Base-by-base conservation (phyloP, 2,888 invertebrate species). In the Tinea semifulvella region DNA sequence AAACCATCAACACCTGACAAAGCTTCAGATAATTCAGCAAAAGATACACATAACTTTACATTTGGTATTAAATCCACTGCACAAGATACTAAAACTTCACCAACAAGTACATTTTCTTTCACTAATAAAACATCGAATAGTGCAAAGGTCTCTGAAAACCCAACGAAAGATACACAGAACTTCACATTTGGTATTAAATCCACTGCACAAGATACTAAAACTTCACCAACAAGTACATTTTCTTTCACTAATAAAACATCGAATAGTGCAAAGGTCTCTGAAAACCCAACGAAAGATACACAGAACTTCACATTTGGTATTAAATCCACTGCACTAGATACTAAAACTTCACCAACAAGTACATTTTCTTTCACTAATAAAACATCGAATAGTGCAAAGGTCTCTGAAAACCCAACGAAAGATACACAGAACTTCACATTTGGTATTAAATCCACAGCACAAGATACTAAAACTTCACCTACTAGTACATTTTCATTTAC, bases 291-390 rank as follows among this genome's bases (percentile, higher is more conserved):
- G n/a, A n/a, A n/a, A n/a, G n/a, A n/a, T 22, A 22, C 25, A 22
- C 6, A 8, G 6, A 22, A 22, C 8, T 22, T 36, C n/a, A 17
- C 36, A 16, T 36, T 36, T 36, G 36, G 36, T 6, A 43, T 49
- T 48, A 47, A 48, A 51, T 56, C 47, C 43, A 47, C 52, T 27
- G 26, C 49, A 28, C 20, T 13, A 25, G 6, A 55, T 44, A 35
- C 43, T 16, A 46, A 40, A 38, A 31, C n/a, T 19, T 20, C 2
- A 11, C 13, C 10, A 16, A 5, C 20, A 7, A 16, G 16, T 3
- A 42, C 42, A 14, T 42, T 42, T 27, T 42, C 36, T 3, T 16
- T 18, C 16, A 14, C 35, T 11, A 35, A 35, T 36, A 18, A 18
- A 3, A 36, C 2, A n/a, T 10, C 36, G n/a, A 36, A 13, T 35